Percentiles rank a stretch among this genome's conserved stretches.
Conservation (phyloP, 2,888 invertebrate species). For the Chromoteleia sp. region DNA sequence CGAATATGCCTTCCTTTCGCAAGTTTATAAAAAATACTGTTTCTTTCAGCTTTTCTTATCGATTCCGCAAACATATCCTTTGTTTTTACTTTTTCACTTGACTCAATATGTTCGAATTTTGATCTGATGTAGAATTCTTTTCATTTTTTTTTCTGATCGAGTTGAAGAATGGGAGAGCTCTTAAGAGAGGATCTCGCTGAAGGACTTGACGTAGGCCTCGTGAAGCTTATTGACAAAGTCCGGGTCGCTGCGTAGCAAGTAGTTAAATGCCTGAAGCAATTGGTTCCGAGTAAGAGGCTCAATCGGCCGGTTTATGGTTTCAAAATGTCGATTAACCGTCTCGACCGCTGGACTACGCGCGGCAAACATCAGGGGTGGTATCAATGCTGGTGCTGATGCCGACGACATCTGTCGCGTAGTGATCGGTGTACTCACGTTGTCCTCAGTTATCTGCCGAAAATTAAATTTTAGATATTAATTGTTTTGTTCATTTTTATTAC, state of each 20-base stretch:
- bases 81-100: neutral
- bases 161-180: neutral
- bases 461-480: neutral
- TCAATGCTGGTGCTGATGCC: constrained; percentile 88
- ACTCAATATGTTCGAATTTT: neutral
- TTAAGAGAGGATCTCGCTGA: constrained; percentile 88
- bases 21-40: constrained; percentile 64
- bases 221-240: constrained; percentile 95
- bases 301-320: constrained; percentile 82
- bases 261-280: constrained; percentile 94
- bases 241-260: constrained; percentile 94
- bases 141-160: neutral
- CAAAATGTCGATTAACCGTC: constrained; percentile 56
- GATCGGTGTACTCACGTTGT: constrained; percentile 73
- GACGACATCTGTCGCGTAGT: constrained; percentile 65
- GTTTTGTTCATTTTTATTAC: constrained; percentile 6
- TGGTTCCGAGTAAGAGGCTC: constrained; percentile 95
- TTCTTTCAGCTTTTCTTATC: constrained; percentile 38
- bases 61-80: neutral
- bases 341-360: constrained; percentile 82
- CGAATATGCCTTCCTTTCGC: neutral
- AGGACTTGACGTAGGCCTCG: constrained; percentile 95
- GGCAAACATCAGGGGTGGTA: constrained; percentile 94
- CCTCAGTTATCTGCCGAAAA: constrained; percentile 74
- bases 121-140: neutral